These are phyloP conservation scores for Zenarchopterus dispar DNA, from an alignment of 2,797 vertebrate genomes.

Conservation along the genomic window DNA sequence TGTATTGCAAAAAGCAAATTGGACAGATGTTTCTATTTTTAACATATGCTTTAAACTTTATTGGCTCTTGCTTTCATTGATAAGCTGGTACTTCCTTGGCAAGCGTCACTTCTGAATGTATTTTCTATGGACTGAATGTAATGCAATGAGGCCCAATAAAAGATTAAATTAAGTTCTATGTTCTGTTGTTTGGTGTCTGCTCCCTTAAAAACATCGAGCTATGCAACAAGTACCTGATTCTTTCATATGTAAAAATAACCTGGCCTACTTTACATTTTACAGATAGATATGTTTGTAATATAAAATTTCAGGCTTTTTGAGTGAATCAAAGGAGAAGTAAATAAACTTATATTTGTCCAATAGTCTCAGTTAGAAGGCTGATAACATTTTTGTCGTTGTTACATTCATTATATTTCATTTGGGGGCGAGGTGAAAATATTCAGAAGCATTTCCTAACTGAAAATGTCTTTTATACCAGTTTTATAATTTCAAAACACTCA, in stretches of 20 bases:
- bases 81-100: slow-evolving; percentile 59
- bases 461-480: neutral
- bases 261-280: too few species aligned
- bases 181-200: slow-evolving; percentile 8
- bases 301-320: too few species aligned
- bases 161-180: slow-evolving; percentile 41
- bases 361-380: too few species aligned
- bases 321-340: too few species aligned
- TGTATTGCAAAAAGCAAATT: slow-evolving; percentile 64
- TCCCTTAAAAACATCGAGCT: neutral
- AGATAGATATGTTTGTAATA: too few species aligned
- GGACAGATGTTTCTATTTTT: slow-evolving; percentile 77
- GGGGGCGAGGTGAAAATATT: too few species aligned
- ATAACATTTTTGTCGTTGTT: too few species aligned
- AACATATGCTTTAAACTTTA: slow-evolving; percentile 65
- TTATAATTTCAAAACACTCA: neutral
- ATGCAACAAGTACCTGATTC: neutral
- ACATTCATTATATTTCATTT: too few species aligned
- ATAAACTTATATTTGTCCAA: too few species aligned
- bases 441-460: neutral
- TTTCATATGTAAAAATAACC: too few species aligned
- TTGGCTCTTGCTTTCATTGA: slow-evolving; percentile 64
- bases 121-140: slow-evolving; percentile 85
- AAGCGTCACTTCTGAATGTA: slow-evolving; percentile 84
- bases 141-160: slow-evolving; percentile 78